These are phyloP conservation scores for Rousettus leschenaultii DNA, from an alignment of 2,113 vertebrate genomes.

Conservation along the genomic window DNA sequence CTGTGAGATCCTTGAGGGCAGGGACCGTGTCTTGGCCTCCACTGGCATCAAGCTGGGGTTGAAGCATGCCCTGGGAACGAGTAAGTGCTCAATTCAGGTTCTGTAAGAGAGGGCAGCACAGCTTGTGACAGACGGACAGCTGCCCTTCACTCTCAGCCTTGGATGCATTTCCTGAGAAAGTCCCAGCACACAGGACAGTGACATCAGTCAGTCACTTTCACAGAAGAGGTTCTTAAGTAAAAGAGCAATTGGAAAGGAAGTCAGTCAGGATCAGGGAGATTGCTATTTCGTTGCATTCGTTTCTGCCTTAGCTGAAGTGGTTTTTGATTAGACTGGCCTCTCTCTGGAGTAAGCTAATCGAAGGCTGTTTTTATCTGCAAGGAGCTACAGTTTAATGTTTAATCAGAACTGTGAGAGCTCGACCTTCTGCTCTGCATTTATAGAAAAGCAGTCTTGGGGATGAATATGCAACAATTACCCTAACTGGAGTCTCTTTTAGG, in stretches of 20 bases:
- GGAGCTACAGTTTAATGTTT: conserved; percentile 33
- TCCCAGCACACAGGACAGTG: neutral
- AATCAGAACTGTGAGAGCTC: conserved; percentile 32
- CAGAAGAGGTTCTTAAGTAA: conserved; percentile 58
- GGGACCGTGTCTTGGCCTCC: neutral
- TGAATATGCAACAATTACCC: conserved; percentile 41
- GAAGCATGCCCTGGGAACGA: neutral
- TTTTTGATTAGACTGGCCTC: conserved; percentile 40
- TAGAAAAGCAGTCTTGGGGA: conserved; percentile 34
- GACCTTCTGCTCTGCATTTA: conserved; percentile 42
- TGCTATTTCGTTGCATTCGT: neutral
- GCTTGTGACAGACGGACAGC: neutral
- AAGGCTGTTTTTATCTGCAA: conserved; percentile 59
- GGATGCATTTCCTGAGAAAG: conserved; percentile 29
- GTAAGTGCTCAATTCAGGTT: neutral
- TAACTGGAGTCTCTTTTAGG: neutral
- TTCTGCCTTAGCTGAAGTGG: neutral
- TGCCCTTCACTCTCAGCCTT: neutral
- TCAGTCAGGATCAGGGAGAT: neutral
- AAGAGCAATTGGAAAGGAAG: conserved; percentile 58
- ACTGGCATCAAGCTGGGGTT: neutral
- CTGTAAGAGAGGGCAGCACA: neutral
- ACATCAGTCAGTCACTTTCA: conserved; percentile 23
- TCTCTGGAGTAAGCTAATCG: conserved; percentile 44
- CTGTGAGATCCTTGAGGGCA: neutral